phyloP scores from a whole-genome alignment of 2,113 vertebrate species.

The Tichodroma muraria region DNA sequence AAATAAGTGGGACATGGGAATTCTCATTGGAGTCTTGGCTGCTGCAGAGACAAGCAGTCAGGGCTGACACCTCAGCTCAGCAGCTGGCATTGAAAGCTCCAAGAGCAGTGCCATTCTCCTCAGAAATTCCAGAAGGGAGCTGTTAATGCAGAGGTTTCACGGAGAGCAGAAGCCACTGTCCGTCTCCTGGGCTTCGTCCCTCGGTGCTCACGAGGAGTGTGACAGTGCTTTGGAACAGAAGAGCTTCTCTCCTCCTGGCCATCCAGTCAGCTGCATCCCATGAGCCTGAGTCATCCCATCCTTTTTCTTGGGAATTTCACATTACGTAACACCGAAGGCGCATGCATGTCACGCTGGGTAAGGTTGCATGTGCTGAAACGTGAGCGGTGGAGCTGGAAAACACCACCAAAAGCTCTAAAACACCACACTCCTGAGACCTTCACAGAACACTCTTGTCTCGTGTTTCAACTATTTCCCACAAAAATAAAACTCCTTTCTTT shows the following conservation, averaged over 20 bases:
- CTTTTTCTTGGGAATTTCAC: neutral
- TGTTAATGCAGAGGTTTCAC: neutral
- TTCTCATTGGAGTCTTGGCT: neutral
- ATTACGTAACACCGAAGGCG: neutral
- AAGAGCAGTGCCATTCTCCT: neutral
- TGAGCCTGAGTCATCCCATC: neutral
- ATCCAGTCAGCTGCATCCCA: neutral
- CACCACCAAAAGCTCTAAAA: neutral
- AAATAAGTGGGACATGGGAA: neutral
- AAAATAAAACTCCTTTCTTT: neutral
- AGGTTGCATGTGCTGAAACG: neutral
- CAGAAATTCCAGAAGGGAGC: neutral
- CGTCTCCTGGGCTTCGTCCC: rapidly evolving
- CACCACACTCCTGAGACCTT: neutral
- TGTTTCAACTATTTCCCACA: neutral
- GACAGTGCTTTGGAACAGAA: neutral
- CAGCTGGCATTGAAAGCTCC: neutral
- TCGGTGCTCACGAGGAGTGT: rapidly evolving
- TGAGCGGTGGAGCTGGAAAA: neutral
- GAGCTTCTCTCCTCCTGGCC: neutral
- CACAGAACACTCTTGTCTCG: neutral
- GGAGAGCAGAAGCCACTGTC: neutral
- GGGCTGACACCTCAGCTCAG: neutral
- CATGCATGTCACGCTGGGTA: neutral
- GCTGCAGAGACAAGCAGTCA: rapidly evolving